phyloP scores from a whole-genome alignment of 1,140 invertebrate species.

The Euborellia annulipes region DNA sequence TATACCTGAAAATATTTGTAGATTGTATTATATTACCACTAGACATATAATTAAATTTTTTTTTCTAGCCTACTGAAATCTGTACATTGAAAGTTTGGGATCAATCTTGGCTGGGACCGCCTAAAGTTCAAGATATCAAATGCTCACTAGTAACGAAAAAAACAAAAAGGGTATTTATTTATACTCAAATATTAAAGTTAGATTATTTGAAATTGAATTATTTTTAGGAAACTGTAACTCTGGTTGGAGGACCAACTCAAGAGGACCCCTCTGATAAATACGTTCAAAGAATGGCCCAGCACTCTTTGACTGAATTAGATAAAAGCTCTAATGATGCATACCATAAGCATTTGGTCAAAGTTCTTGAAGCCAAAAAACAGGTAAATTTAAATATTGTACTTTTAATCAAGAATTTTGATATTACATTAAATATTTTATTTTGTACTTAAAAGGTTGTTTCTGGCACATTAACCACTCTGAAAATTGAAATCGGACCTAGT shows the following conservation, averaged over 20 bases:
- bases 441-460: constrained; percentile 16
- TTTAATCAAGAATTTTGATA: no score
- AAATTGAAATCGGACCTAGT: constrained; percentile 30
- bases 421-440: no score
- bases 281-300: constrained; percentile 22
- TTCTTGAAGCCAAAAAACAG: constrained; percentile 25
- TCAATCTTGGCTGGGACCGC: constrained; percentile 10
- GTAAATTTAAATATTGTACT: constrained; percentile 14
- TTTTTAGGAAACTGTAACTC: no score
- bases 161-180: constrained; percentile 2
- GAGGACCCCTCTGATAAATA: constrained; percentile 22
- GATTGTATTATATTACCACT: no score
- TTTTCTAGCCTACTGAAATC: no score
- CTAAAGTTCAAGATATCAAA: constrained; percentile 5
- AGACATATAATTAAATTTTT: no score
- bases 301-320: constrained; percentile 25
- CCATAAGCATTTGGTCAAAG: constrained; percentile 24
- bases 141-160: constrained; percentile 3
- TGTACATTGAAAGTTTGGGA: constrained; percentile 9
- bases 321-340: constrained; percentile 20
- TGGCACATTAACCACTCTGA: constrained; percentile 30
- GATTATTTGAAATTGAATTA: no score
- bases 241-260: constrained; percentile 14
- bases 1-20: no score
- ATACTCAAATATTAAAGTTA: no score